These are phyloP conservation scores for Pyrrhia umbra DNA, from an alignment of 2,888 invertebrate species.

Conservation along the genomic window DNA sequence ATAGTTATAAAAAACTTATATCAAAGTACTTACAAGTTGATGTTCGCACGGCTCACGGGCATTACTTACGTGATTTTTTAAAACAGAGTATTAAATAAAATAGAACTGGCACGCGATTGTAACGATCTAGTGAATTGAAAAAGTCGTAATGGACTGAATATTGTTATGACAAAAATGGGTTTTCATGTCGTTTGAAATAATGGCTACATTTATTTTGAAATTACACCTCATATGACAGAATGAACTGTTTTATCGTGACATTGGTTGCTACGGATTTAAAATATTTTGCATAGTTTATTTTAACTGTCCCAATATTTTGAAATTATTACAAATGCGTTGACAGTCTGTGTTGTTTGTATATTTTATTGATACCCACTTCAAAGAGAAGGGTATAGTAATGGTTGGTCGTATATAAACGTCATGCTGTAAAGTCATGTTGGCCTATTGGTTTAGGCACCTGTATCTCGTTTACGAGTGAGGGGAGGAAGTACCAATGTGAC, in stretches of 20 bases:
- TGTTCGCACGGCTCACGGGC: constrained; percentile 21
- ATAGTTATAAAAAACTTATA: constrained; percentile 18
- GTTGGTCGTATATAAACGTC: too few relatives aligned
- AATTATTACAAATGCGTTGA: too few relatives aligned
- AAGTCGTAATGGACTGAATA: constrained; percentile 23
- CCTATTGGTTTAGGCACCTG: too few relatives aligned
- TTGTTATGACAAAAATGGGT: constrained; percentile 36
- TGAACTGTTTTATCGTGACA: not conserved
- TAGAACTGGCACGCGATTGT: constrained; percentile 22
- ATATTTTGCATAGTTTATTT: not conserved
- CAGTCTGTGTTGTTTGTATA: too few relatives aligned
- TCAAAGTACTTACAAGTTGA: constrained; percentile 12
- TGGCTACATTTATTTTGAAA: constrained; percentile 16
- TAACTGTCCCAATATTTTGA: not conserved
- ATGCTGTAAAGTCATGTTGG: too few relatives aligned
- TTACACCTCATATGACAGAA: not conserved
- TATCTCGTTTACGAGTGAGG: too few relatives aligned
- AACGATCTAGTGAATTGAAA: constrained; percentile 30
- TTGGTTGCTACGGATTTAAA: too few relatives aligned
- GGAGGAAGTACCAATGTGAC: too few relatives aligned
- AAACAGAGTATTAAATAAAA: constrained; percentile 30
- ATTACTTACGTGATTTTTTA: constrained; percentile 13
- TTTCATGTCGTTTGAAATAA: constrained; percentile 9
- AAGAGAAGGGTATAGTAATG: too few relatives aligned
- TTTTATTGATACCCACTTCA: too few relatives aligned